Base-by-base conservation (phyloP, 2,888 invertebrate species). In the Muschampia plurimacula region DNA sequence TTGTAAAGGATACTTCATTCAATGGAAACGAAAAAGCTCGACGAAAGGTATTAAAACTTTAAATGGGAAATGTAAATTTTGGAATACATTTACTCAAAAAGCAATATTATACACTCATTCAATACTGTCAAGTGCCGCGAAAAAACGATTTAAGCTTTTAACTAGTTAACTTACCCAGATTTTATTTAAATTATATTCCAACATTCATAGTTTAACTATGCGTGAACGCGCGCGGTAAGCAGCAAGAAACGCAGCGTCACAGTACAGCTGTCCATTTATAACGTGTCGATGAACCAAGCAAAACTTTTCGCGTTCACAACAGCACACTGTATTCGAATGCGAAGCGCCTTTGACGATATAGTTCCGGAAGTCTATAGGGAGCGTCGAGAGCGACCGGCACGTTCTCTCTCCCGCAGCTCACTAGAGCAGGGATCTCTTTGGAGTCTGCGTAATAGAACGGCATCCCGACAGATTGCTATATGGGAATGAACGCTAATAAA, bases 401-500 rank as follows among this genome's bases (percentile, higher is more conserved):
- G 86, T 86, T 81, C 88, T 84, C 87, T 82, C 85, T 89, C 89
- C 86, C 86, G 88, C 82, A 84, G 86, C 88, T 87, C 88, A 94
- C 93, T 94, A 92, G 89, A 90, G 89, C 89, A 86, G 87, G 86
- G 89, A 91, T 92, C 92, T 90, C 88, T 76, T 83, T 90, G 92
- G 94, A 93, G 94, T 93, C 94, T 94, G 94, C 94, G 94, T 94
- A 93, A 90, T 93, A 86, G 92, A 84, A 89, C 90, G 86, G 86
- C 86, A 92, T 93, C 92, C 90, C 91, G 90, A 91, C 92, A 93
- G 92, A 92, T 92, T 92, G 90, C 89, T 92, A 88, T 93, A 91
- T 90, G 90, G 89, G 93, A 92, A 93, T 94, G 92, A 93, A 90
- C 86, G 90, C 89, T 93, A 92, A 93, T 93, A 93, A 93, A 93